phyloP scores from a whole-genome alignment of 2,113 vertebrate genomes.

The Ahaetulla prasina region DNA sequence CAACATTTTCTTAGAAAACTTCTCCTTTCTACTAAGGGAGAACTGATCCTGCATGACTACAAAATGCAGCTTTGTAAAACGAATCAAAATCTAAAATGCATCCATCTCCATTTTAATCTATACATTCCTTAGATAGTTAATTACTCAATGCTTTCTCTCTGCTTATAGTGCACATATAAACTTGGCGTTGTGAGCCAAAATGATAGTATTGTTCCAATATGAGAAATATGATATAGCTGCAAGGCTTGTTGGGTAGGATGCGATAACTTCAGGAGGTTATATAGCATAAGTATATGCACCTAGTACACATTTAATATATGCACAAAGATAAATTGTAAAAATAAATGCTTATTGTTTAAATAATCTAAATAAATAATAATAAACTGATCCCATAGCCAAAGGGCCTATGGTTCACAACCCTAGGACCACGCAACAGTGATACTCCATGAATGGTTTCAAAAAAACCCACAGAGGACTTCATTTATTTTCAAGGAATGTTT shows the following conservation, averaged over 20 bases:
- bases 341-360: neutral
- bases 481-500: neutral
- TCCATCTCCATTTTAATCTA: neutral
- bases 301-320: neutral
- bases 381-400: neutral
- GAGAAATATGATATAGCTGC: neutral
- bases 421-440: neutral
- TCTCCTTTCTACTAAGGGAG: neutral
- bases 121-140: neutral
- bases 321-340: neutral
- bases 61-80: neutral
- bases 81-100: neutral
- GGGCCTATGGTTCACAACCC: neutral
- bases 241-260: neutral
- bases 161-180: neutral
- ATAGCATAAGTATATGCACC: neutral
- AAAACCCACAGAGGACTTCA: neutral
- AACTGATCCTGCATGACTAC: neutral
- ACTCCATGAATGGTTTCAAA: neutral
- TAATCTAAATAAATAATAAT: neutral
- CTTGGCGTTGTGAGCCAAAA: neutral
- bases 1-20: neutral
- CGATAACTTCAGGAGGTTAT: neutral
- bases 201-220: neutral
- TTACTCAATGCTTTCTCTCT: neutral